Base-by-base conservation (phyloP, 2,797 vertebrate species). In the Aphelocoma californica region DNA sequence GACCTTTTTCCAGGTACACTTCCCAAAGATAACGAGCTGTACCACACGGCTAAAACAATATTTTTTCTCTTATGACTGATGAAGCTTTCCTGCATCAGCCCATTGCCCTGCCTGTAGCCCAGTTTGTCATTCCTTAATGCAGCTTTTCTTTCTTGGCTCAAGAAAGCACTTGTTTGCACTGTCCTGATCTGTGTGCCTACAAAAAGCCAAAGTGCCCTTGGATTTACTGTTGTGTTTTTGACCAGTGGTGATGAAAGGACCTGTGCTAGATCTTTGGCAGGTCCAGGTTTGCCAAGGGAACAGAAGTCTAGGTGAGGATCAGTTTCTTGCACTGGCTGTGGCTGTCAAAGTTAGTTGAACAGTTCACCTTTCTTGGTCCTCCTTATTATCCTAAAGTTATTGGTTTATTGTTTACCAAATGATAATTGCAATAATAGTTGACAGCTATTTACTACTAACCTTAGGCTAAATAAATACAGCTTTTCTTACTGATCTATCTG, bases 11-110 rank as follows among this genome's bases (percentile, higher is more conserved):
- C 34, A 38, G n/a, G 13, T 24, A 50, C 4, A 15, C 38, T 48
- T 79, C 18, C 26, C 18, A 18, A 10, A 5, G 14, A 74, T 34
- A 81, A 79, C 9, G 3, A 81, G 12, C 17, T 66, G 18, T 13
- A 58, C 20, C 20, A 42, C 0, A 51, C 17, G 13, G 18, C 9
- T 75, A 81, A 86, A 89, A 9, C 4, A 0, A 0, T 18, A 11
- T 14, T 53, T 81, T 62, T 86, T 47, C 6, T 34, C 20, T 58
- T 54, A 50, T 10, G 31, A 40, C 3, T 56, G 12, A 57, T 12
- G 7, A 87, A 15, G 20, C 15, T 80, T 85, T 89, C 48, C 24
- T 71, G 32, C 4, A 72, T 32, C 50, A 81, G 26, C 9, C 31
- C 8, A 29, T 0, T 72, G 21, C 38, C 1, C 0, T n/a, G 32